Conservation (phyloP, 2,113 vertebrate genomes). For the Micronycteris hirsuta region DNA sequence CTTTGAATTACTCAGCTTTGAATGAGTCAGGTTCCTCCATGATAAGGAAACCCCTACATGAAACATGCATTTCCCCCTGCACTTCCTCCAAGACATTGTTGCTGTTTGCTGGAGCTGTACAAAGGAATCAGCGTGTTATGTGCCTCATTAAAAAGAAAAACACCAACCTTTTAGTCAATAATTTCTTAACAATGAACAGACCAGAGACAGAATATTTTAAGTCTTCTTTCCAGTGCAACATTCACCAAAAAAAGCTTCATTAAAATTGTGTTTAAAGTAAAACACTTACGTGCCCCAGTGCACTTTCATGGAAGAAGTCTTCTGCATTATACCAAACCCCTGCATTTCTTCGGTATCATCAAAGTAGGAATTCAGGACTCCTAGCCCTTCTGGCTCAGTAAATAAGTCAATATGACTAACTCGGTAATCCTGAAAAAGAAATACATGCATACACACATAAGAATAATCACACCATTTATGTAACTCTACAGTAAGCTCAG, state of each 20-base stretch:
- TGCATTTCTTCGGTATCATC: slow-evolving; percentile 88
- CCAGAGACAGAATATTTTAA: background rate
- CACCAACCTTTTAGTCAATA: background rate
- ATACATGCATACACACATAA: background rate
- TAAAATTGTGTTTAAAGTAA: background rate
- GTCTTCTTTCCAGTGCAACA: background rate
- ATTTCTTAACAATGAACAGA: background rate
- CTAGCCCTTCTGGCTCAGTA: slow-evolving; percentile 90
- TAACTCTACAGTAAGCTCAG: background rate
- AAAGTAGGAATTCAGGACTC: slow-evolving; percentile 86
- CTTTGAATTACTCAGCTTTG: background rate
- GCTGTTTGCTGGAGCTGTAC: background rate
- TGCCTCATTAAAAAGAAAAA: background rate
- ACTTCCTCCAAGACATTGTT: background rate
- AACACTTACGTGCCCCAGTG: slow-evolving; percentile 93
- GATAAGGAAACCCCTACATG: background rate
- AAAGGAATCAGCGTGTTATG: background rate
- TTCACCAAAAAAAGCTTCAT: background rate
- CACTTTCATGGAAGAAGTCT: slow-evolving; percentile 93
- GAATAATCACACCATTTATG: slow-evolving; percentile 17
- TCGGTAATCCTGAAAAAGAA: slow-evolving; percentile 89
- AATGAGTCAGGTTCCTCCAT: background rate
- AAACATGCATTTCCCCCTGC: background rate
- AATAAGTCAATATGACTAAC: slow-evolving; percentile 91
- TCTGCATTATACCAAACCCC: slow-evolving; percentile 87